Conservation (phyloP, 2,888 invertebrate genomes). For the Lysandra bellargus region DNA sequence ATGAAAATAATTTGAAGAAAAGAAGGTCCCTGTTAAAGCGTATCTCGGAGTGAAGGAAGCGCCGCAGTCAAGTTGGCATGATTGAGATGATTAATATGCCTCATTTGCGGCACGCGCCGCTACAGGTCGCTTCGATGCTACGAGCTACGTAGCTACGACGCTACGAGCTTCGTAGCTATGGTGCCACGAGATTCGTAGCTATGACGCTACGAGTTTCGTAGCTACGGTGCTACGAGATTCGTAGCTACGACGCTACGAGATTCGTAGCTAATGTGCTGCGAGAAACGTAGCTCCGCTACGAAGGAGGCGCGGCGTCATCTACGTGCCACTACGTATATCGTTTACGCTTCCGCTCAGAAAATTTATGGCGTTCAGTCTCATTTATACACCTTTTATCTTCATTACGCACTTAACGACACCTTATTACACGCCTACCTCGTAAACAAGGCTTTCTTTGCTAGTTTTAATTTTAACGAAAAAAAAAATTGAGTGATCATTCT, state of each 20-base stretch:
- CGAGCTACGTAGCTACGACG: constrained; percentile 54
- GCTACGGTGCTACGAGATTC: no score
- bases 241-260: no score
- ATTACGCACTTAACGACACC: constrained; percentile 68
- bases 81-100: constrained; percentile 78
- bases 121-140: constrained; percentile 50
- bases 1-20: constrained; percentile 46
- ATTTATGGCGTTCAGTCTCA: constrained; percentile 76
- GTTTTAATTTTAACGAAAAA: background rate
- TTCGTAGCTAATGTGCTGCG: background rate
- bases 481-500: no score
- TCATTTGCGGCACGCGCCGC: constrained; percentile 73
- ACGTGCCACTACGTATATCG: constrained; percentile 69
- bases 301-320: background rate
- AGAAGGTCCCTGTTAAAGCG: constrained; percentile 60
- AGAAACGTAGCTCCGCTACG: background rate
- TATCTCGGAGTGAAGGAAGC: constrained; percentile 65
- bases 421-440: constrained; percentile 34
- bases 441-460: background rate
- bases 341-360: constrained; percentile 74
- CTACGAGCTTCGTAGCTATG: constrained; percentile 60
- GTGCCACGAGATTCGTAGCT: constrained; percentile 51
- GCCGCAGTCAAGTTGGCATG: constrained; percentile 72
- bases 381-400: constrained; percentile 73
- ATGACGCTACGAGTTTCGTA: background rate